phyloP scores from a whole-genome alignment of 2,113 vertebrate species.

The Xiphophorus hellerii region DNA sequence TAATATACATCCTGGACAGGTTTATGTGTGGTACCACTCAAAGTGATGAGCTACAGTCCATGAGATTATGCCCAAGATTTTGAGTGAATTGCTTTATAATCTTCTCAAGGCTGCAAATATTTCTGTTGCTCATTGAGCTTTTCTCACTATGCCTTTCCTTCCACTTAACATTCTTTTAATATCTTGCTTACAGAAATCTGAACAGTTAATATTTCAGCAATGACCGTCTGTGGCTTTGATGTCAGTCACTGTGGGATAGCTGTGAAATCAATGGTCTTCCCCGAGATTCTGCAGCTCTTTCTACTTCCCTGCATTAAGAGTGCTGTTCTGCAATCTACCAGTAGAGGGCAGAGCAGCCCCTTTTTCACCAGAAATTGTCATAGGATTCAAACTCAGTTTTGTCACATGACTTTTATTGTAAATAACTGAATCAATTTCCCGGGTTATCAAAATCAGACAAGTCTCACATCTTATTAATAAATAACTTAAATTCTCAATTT shows the following conservation, averaged over 20 bases:
- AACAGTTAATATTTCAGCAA: no score
- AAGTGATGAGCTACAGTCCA: no score
- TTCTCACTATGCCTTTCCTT: no score
- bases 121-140: not conserved
- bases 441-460: not conserved
- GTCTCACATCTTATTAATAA: not conserved
- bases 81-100: no score
- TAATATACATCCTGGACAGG: no score
- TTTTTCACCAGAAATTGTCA: not conserved
- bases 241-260: not conserved
- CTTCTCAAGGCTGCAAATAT: not conserved
- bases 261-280: not conserved
- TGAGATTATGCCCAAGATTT: no score
- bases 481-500: not conserved
- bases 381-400: not conserved
- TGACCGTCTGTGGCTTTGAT: not conserved
- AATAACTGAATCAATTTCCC: not conserved
- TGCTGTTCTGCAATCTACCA: slow-evolving; percentile 12
- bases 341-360: slow-evolving; percentile 37
- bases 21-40: no score
- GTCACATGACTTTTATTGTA: not conserved
- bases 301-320: not conserved
- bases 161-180: no score
- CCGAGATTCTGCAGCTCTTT: not conserved
- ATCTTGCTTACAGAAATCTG: no score